phyloP scores from a whole-genome alignment of 35 echinoderm and acorn worm species.

The Stichopus chloronotus region DNA sequence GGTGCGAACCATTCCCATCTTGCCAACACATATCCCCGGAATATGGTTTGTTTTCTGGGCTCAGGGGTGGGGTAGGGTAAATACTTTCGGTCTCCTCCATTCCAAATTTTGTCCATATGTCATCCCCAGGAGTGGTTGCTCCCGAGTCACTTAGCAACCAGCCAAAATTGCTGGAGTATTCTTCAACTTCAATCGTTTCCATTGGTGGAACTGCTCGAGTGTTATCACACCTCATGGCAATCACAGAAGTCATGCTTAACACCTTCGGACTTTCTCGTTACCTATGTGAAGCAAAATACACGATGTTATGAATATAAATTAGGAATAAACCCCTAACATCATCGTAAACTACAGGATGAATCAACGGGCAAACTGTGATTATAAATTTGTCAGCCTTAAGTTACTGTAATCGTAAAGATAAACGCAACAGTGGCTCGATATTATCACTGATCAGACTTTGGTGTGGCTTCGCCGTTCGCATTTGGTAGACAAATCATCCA shows the following conservation, averaged over 20 bases:
- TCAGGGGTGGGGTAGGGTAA: constrained; percentile 92
- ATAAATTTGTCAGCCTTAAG: too few relatives aligned
- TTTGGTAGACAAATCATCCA: too few relatives aligned
- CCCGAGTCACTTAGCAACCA: not conserved
- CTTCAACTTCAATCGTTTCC: constrained; percentile 30
- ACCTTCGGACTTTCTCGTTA: not conserved
- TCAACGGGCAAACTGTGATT: too few relatives aligned
- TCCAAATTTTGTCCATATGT: constrained; percentile 99
- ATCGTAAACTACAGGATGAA: too few relatives aligned
- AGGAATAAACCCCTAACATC: too few relatives aligned
- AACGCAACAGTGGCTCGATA: too few relatives aligned
- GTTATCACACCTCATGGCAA: not conserved
- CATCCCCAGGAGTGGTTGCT: constrained; percentile 81
- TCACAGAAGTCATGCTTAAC: not conserved
- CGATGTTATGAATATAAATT: too few relatives aligned
- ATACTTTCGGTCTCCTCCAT: constrained; percentile 46
- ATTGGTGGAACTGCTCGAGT: not conserved
- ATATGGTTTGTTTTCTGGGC: constrained; percentile 67
- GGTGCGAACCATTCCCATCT: not conserved
- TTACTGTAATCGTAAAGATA: too few relatives aligned
- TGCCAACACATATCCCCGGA: not conserved
- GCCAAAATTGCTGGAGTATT: not conserved
- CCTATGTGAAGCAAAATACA: too few relatives aligned
- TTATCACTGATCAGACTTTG: too few relatives aligned
- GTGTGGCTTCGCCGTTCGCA: too few relatives aligned